These are phyloP conservation scores for Eupithecia centaureata DNA, from an alignment of 2,888 invertebrate genomes.

Conservation along the genomic window DNA sequence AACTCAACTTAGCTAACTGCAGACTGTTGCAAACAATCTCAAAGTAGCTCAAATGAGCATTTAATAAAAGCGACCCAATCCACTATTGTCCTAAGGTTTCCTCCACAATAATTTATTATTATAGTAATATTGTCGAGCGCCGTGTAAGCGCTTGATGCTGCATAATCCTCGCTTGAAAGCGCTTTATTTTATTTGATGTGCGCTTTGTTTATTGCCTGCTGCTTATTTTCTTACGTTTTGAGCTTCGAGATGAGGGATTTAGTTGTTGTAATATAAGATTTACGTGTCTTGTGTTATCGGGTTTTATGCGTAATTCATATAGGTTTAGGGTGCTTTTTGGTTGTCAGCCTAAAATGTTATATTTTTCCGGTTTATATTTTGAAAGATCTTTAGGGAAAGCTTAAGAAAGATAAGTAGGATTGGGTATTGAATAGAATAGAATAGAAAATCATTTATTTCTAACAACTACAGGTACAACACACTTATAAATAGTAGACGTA, in stretches of 20 bases:
- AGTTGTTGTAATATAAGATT: conserved; percentile 3
- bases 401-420: no score
- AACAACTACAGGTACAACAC: no score
- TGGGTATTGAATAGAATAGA: no score
- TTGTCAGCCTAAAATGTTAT: no score
- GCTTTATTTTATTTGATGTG: conserved; percentile 54
- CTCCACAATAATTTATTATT: conserved; percentile 22
- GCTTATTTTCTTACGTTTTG: conserved; percentile 27
- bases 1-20: no score
- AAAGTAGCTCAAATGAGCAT: not conserved
- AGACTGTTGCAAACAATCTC: conserved; percentile 1
- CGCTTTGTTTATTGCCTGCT: conserved; percentile 24
- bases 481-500: no score
- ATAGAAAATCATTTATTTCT: no score
- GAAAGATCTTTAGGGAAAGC: no score
- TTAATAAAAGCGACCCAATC: conserved; percentile 10
- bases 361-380: no score
- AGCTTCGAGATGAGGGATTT: conserved; percentile 10
- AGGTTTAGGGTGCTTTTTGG: not conserved
- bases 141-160: conserved; percentile 50
- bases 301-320: not conserved
- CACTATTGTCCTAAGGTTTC: conserved; percentile 13
- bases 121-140: conserved; percentile 30
- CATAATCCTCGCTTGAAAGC: conserved; percentile 54
- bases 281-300: not conserved